A percentile compares a stretch with the other conserved stretches of the same genome.
Conservation (phyloP, 2,888 invertebrate genomes). For the Lasioglossum figueresi region DNA sequence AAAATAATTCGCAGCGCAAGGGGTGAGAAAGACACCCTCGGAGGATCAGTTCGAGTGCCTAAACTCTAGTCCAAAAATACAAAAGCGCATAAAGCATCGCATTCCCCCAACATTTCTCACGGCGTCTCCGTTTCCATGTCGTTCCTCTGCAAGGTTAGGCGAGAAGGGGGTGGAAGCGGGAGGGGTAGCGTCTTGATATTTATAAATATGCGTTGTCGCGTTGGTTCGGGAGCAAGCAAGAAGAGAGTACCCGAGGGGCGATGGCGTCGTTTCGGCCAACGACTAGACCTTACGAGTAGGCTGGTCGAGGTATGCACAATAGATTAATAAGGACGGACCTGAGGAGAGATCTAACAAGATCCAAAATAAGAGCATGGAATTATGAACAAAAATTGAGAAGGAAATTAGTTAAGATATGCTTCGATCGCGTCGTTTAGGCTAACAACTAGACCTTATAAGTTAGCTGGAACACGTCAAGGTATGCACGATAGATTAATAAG, state of each 20-base stretch:
- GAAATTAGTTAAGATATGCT: too few species aligned
- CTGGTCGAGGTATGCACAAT: too few species aligned
- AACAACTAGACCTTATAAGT: too few species aligned
- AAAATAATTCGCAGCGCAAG: not conserved
- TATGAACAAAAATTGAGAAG: too few species aligned
- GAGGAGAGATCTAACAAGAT: not conserved
- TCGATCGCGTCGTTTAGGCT: too few species aligned
- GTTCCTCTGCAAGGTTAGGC: slow-evolving; percentile 38
- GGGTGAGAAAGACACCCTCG: not conserved
- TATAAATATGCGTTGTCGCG: slow-evolving; percentile 77
- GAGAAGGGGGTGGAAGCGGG: slow-evolving; percentile 12
- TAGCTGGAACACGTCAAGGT: too few species aligned
- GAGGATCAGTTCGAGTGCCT: not conserved
- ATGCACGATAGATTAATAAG: too few species aligned
- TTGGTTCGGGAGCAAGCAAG: slow-evolving; percentile 48
- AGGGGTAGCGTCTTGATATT: slow-evolving; percentile 65
- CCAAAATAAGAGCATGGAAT: not conserved
- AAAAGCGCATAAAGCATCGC: not conserved
- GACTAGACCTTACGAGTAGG: not conserved
- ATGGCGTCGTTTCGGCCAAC: slow-evolving; percentile 41
- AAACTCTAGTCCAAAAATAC: not conserved
- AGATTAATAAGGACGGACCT: too few species aligned
- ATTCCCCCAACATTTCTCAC: not conserved
- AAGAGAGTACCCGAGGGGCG: slow-evolving; percentile 63
- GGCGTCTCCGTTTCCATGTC: not conserved